These are phyloP conservation scores for Megatriorchis doriae DNA, from an alignment of 2,113 vertebrate genomes.

Conservation along the genomic window DNA sequence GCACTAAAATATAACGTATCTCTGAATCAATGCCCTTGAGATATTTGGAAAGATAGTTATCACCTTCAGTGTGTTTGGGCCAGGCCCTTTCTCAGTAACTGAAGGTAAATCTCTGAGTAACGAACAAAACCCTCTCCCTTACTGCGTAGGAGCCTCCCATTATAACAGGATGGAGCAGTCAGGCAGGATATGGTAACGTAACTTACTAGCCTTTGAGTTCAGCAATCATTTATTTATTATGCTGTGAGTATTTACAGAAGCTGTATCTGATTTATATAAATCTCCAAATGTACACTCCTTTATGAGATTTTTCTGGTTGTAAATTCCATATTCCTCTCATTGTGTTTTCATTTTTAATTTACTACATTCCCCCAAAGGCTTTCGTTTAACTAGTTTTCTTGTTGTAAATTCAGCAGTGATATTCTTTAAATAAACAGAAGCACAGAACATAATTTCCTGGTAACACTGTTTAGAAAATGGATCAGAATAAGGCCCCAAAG, in stretches of 20 bases:
- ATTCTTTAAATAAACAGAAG: slow-evolving; percentile 61
- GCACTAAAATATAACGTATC: not conserved
- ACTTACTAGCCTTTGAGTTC: not conserved
- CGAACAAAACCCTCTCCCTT: not conserved
- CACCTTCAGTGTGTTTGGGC: not conserved
- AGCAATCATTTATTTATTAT: slow-evolving; percentile 32
- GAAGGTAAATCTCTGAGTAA: not conserved
- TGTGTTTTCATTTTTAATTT: slow-evolving; percentile 65
- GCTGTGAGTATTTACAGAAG: slow-evolving; percentile 35
- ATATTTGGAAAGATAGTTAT: not conserved
- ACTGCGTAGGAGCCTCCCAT: not conserved
- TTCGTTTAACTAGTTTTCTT: slow-evolving; percentile 54
- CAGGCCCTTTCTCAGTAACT: not conserved
- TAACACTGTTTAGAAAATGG: slow-evolving; percentile 50
- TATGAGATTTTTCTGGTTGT: not conserved
- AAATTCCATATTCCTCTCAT: slow-evolving; percentile 38
- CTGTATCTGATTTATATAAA: slow-evolving; percentile 50
- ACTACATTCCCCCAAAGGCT: slow-evolving; percentile 29
- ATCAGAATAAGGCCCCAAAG: slow-evolving; percentile 45
- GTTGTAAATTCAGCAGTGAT: slow-evolving; percentile 52
- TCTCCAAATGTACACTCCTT: slow-evolving; percentile 10
- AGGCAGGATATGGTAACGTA: not conserved
- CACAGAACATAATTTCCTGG: slow-evolving; percentile 43
- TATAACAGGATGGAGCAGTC: not conserved
- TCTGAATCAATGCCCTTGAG: not conserved